Percentiles rank a stretch among this genome's conserved stretches.
These are phyloP conservation scores for Gastracanthus pulcherrimus DNA, from an alignment of 2,888 invertebrate species.

Conservation along the genomic window DNA sequence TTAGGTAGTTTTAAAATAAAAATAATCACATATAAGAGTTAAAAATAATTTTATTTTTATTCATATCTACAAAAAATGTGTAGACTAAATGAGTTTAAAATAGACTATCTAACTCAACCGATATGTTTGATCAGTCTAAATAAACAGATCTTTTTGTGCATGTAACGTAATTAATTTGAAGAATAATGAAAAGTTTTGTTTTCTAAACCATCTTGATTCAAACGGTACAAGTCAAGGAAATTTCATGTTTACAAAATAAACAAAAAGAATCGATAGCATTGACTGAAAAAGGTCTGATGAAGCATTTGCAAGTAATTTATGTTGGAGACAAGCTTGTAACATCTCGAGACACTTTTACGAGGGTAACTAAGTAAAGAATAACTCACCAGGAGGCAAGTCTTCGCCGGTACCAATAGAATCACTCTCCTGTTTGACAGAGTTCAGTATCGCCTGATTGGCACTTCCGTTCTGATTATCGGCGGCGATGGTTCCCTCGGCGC, in stretches of 20 bases:
- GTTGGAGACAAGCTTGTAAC: background rate
- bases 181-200: too few species aligned
- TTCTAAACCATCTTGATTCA: too few species aligned
- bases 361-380: too few species aligned
- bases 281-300: too few species aligned
- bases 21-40: background rate
- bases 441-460: constrained; percentile 68
- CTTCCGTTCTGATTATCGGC: constrained; percentile 70
- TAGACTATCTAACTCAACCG: background rate
- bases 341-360: background rate
- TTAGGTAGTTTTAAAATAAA: background rate
- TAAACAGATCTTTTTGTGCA: background rate
- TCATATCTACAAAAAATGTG: background rate
- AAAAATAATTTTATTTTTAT: constrained; percentile 6
- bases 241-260: too few species aligned
- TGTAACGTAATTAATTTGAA: background rate
- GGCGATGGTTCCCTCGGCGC: constrained; percentile 63
- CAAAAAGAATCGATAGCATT: too few species aligned
- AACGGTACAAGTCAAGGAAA: too few species aligned
- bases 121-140: background rate
- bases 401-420: constrained; percentile 71
- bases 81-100: background rate
- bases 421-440: constrained; percentile 72
- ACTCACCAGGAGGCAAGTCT: constrained; percentile 65
- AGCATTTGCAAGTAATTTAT: too few species aligned